phyloP scores from a whole-genome alignment of 2,113 vertebrate genomes.

The Natator depressus region DNA sequence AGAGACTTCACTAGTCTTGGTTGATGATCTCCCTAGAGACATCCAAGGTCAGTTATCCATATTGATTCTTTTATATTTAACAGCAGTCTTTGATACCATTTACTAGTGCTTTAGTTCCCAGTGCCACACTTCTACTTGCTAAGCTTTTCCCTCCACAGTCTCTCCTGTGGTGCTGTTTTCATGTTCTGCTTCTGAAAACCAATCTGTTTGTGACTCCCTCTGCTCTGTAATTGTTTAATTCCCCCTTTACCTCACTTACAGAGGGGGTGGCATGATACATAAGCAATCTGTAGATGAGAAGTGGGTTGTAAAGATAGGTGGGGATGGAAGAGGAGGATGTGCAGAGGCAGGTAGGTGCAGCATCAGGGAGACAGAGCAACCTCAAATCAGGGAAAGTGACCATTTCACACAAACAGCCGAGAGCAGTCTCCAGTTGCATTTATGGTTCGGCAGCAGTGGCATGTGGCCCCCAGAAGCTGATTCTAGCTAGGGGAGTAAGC shows the following conservation, averaged over 20 bases:
- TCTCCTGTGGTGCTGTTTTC: background rate
- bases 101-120: background rate
- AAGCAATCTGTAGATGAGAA: background rate
- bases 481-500: background rate
- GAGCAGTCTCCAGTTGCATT: background rate
- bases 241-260: background rate
- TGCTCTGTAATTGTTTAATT: background rate
- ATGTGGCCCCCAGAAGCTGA: background rate
- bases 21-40: background rate
- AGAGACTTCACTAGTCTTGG: background rate
- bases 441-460: background rate
- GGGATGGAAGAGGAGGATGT: background rate
- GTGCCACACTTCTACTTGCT: background rate
- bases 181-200: constrained; percentile 5
- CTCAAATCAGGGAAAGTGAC: background rate
- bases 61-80: background rate
- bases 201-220: background rate
- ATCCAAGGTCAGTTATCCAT: background rate
- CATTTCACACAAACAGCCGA: background rate
- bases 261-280: background rate
- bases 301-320: background rate
- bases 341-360: background rate
- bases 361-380: background rate
- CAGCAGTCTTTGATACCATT: background rate
- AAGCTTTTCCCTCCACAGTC: background rate